Percentiles rank a stretch among this genome's conserved stretches.
phyloP scores from a whole-genome alignment of 2,888 invertebrate genomes.

The Scaptomyza flava region DNA sequence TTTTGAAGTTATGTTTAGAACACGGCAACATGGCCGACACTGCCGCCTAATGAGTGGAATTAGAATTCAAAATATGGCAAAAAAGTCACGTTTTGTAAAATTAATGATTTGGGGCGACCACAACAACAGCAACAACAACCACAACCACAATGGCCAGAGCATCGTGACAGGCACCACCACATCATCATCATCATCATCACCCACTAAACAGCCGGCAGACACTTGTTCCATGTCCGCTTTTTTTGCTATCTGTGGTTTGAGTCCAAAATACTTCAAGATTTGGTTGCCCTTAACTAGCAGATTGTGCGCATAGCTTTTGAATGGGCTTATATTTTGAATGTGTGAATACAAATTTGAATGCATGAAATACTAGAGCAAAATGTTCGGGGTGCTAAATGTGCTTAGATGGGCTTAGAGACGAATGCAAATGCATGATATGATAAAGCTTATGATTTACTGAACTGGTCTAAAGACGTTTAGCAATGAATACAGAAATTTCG shows the following conservation, averaged over 20 bases:
- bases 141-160: not conserved
- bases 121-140: slow-evolving; percentile 33
- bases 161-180: slow-evolving; percentile 39
- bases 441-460: too few species aligned
- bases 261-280: slow-evolving; percentile 12
- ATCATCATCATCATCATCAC: not conserved
- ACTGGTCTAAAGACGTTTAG: too few species aligned
- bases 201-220: slow-evolving; percentile 11
- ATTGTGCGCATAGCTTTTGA: slow-evolving; percentile 4
- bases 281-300: slow-evolving; percentile 4
- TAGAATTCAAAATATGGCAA: slow-evolving; percentile 80
- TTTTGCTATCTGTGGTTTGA: slow-evolving; percentile 2
- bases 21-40: slow-evolving; percentile 37
- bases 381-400: not conserved
- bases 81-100: slow-evolving; percentile 78
- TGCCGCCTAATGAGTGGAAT: slow-evolving; percentile 75
- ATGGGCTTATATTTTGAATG: not conserved
- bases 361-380: not conserved
- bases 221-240: slow-evolving; percentile 33
- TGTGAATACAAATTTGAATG: not conserved
- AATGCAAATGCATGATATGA: too few species aligned
- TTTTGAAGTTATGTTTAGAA: slow-evolving; percentile 79
- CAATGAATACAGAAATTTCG: too few species aligned
- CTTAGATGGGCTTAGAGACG: too few species aligned
- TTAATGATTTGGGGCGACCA: slow-evolving; percentile 79